Percentiles rank a stretch among this genome's conserved stretches.
phyloP scores from a whole-genome alignment of 2,113 vertebrate species.

The Anthoscopus minutus region DNA sequence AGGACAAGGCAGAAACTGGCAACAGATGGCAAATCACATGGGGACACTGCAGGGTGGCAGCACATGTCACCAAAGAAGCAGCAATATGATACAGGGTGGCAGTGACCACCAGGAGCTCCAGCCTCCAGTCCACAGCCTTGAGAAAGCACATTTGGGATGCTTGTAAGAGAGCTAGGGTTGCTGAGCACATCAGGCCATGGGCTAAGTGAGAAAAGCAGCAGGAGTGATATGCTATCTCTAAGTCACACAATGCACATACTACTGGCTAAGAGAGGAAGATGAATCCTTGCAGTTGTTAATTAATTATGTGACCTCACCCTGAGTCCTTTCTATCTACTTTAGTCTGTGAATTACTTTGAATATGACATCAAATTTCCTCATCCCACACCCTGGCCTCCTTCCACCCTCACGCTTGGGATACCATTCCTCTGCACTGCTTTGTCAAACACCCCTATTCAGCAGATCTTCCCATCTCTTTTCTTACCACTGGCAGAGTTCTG shows the following conservation, averaged over 20 bases:
- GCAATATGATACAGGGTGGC: not conserved
- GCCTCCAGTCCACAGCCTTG: not conserved
- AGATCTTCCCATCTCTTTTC: not conserved
- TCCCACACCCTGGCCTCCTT: not conserved
- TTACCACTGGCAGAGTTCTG: not conserved
- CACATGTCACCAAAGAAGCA: not conserved
- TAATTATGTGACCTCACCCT: slow-evolving; percentile 56
- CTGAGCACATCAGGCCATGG: not conserved
- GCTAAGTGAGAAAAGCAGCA: not conserved
- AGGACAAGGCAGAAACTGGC: not conserved
- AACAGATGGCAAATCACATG: not conserved
- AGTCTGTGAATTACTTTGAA: slow-evolving; percentile 10
- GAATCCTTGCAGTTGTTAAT: not conserved
- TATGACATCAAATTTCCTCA: not conserved
- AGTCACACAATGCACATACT: not conserved
- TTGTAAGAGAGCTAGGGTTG: not conserved
- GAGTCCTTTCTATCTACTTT: slow-evolving; percentile 34
- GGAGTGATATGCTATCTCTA: not conserved
- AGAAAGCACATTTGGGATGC: not conserved
- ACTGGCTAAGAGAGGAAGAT: not conserved
- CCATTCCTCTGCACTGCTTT: not conserved
- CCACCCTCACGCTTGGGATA: not conserved
- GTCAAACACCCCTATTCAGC: not conserved
- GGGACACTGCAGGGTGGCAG: not conserved
- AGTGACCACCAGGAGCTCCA: not conserved